Percentiles rank a stretch among this genome's conserved stretches.
Evolutionary conservation across 1,140 invertebrate species (phyloP).

Genomic region (Hesperophylax magnus): DNA sequence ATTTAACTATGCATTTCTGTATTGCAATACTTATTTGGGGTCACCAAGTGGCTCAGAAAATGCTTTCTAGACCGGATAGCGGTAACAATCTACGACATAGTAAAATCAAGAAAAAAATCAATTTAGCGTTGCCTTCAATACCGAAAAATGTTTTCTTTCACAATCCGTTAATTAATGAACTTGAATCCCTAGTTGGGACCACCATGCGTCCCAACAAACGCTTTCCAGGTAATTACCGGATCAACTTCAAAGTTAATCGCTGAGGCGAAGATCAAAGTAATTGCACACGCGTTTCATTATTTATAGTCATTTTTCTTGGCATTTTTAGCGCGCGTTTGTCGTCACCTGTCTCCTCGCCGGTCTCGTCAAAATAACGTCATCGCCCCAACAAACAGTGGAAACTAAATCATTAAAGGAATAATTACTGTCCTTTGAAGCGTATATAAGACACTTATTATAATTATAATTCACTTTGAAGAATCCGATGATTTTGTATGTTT

Average conservation of each 20-base stretch:
- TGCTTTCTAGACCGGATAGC: background rate
- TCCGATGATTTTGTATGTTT: too few relatives aligned
- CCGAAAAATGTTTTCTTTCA: too few relatives aligned
- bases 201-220: background rate
- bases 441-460: too few relatives aligned
- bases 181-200: background rate
- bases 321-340: conserved; percentile 27
- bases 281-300: conserved; percentile 4
- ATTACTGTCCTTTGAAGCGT: conserved; percentile 11
- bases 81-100: too few relatives aligned
- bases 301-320: conserved; percentile 24
- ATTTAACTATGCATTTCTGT: too few relatives aligned
- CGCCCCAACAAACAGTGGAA: background rate
- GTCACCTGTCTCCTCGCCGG: background rate
- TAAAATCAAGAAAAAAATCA: too few relatives aligned
- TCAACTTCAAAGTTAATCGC: conserved; percentile 27
- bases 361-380: conserved; percentile 5
- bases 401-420: conserved; percentile 21
- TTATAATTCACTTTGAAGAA: too few relatives aligned
- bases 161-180: background rate
- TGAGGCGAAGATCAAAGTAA: conserved; percentile 30
- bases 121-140: too few relatives aligned
- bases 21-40: too few relatives aligned
- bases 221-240: conserved; percentile 29
- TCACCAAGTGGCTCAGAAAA: too few relatives aligned